Evolutionary conservation across 2,888 invertebrate genomes (phyloP), one percentile per base, ranked within the genome.

Genomic region (Erebia palarica): DNA sequence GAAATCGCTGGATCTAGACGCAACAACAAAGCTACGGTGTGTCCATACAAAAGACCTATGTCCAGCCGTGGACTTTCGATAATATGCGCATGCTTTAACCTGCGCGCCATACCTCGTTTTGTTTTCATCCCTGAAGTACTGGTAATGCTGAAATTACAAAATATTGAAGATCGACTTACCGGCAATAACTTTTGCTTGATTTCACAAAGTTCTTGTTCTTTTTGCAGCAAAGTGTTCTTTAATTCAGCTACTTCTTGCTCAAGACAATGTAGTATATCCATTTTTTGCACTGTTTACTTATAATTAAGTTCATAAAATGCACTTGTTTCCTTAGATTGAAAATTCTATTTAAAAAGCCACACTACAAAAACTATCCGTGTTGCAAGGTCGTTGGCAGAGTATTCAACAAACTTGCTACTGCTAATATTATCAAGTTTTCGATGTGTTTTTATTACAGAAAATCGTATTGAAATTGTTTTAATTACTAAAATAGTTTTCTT

Each of bases 241-340:
- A 95, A 84, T 53, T 85, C 83, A 0, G 79, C 77, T 59, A 95
- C 94, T 89, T 95, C 95, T 58, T 84, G 79, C 76, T 93, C 90
- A 73, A 94, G 77, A 64, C 51, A 73, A 53, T 74, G 74, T 74
- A 90, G 80, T 44, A 79, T 77, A 60, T 90, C 86, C 90, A 91
- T 90, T 53, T 16, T 67, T 18, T 59, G n/a, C 63, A 63, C 47
- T 49, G 49, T 53, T 53, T 27, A 49, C 47, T 21, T 63, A 21
- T 14, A 53, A 51, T 16, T 36, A 21, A 4, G 10, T 57, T 21
- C 18, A 10, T 57, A 21, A 21, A 21, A 14, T 8, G 27, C 57
- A 58, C 13, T 58, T 58, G 57, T 14, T 58, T 21, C 14, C 57
- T 21, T 27, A 58, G 55, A 55, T 18, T 10, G 18, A 16, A 55